Evolutionary conservation across 1,140 invertebrate genomes (phyloP).

Genomic region (Drosophila mauritiana): DNA sequence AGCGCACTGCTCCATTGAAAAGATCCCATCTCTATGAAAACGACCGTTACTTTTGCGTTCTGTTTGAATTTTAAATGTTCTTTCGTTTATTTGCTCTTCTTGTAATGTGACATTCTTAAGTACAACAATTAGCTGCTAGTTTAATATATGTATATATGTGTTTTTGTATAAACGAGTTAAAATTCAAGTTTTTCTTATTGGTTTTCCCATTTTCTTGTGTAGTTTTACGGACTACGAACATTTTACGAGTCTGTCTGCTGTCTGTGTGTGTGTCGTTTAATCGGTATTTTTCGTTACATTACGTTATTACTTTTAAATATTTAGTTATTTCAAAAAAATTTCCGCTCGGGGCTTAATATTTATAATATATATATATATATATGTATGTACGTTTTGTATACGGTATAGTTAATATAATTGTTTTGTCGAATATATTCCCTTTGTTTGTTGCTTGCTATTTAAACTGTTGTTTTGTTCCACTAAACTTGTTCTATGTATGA

Average conservation of each 20-base stretch:
- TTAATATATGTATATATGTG: slow-evolving; percentile 48
- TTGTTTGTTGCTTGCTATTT: slow-evolving; percentile 44
- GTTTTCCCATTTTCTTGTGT: slow-evolving; percentile 6
- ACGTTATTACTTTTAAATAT: slow-evolving; percentile 40
- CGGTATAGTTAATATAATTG: slow-evolving; percentile 63
- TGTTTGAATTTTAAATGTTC: slow-evolving; percentile 72
- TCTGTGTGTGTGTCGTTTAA: slow-evolving; percentile 65
- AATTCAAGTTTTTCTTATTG: slow-evolving; percentile 59
- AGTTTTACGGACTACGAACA: slow-evolving; percentile 27
- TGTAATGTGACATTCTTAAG: slow-evolving; percentile 71
- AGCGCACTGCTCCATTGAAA: background rate
- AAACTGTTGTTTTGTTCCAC: slow-evolving; percentile 53
- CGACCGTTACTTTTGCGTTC: slow-evolving; percentile 13
- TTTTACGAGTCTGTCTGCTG: slow-evolving; percentile 1
- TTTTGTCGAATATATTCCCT: slow-evolving; percentile 58
- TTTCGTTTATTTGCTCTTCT: slow-evolving; percentile 72
- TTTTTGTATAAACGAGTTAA: slow-evolving; percentile 75
- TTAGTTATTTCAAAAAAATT: slow-evolving; percentile 65
- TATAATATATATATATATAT: slow-evolving; percentile 56
- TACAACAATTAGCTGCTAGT: slow-evolving; percentile 77
- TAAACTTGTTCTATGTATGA: slow-evolving; percentile 56
- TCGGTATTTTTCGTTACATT: slow-evolving; percentile 36
- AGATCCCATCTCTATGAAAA: slow-evolving; percentile 7
- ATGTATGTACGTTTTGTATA: slow-evolving; percentile 67
- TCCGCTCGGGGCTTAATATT: slow-evolving; percentile 45